phyloP scores from a whole-genome alignment of 1,140 invertebrate species.

The Lucilia cuprina region DNA sequence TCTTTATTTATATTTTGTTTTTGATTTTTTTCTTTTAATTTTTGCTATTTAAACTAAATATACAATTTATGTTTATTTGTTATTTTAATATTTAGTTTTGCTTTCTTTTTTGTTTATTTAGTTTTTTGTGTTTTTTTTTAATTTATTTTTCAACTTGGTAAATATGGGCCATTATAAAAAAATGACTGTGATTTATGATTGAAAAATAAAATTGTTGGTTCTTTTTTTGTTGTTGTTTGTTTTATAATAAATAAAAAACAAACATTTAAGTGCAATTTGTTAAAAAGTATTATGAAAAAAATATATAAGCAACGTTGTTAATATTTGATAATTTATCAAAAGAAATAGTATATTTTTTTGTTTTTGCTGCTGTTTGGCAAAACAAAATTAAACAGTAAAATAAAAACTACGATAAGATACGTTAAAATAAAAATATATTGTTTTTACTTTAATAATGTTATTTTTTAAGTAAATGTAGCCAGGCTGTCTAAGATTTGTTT shows the following conservation, averaged over 20 bases:
- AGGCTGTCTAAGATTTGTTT: no score
- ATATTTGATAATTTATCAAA: not conserved
- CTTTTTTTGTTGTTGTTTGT: not conserved
- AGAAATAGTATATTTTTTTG: not conserved
- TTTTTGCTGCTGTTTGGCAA: not conserved
- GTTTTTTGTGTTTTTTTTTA: not conserved
- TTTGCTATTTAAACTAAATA: not conserved
- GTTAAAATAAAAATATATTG: not conserved
- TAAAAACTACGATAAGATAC: not conserved
- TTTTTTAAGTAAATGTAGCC: no score
- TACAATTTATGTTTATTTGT: not conserved
- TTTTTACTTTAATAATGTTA: not conserved
- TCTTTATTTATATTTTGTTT: not conserved
- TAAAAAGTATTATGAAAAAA: not conserved
- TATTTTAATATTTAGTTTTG: not conserved
- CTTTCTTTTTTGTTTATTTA: not conserved
- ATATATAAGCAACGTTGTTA: not conserved
- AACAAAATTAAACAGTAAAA: not conserved
- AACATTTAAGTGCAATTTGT: not conserved
- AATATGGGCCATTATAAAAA: not conserved
- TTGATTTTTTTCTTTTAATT: no score
- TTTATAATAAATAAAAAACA: not conserved
- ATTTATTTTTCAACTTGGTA: not conserved
- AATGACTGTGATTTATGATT: not conserved
- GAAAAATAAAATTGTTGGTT: not conserved